Conservation (phyloP, 2,797 vertebrate species). For the Otus scops region DNA sequence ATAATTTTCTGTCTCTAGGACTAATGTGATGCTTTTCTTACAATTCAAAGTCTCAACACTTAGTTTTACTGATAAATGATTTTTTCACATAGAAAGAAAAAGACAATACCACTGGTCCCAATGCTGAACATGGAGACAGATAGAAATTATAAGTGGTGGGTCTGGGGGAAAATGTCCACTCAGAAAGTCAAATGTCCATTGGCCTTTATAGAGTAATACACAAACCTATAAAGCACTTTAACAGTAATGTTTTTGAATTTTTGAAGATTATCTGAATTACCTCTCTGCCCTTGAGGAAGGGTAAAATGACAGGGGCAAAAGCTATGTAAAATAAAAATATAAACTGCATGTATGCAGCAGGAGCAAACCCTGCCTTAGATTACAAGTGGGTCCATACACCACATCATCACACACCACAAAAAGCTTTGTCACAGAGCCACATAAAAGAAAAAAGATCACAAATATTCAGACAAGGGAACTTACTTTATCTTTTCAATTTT, state of each 20-base stretch:
- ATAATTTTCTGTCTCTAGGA: neutral
- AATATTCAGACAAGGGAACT: neutral
- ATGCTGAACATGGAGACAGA: neutral
- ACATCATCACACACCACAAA: neutral
- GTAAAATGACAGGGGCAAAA: neutral
- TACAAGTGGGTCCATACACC: neutral
- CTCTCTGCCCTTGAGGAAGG: neutral
- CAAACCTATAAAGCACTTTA: neutral
- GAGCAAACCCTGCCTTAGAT: neutral
- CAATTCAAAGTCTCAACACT: neutral
- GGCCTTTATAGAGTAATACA: neutral
- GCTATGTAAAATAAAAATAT: neutral
- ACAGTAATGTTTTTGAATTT: neutral
- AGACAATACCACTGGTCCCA: neutral
- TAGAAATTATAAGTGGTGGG: neutral
- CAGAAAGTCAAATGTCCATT: neutral
- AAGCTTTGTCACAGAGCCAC: neutral
- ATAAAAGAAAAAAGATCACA: neutral
- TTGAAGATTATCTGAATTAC: neutral
- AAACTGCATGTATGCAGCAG: neutral
- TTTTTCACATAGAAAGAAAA: neutral
- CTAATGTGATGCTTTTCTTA: neutral
- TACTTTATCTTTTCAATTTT: neutral
- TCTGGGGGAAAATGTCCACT: neutral
- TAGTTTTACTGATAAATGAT: neutral